phyloP scores from a whole-genome alignment of 2,797 vertebrate genomes.

The Varecia variegata region DNA sequence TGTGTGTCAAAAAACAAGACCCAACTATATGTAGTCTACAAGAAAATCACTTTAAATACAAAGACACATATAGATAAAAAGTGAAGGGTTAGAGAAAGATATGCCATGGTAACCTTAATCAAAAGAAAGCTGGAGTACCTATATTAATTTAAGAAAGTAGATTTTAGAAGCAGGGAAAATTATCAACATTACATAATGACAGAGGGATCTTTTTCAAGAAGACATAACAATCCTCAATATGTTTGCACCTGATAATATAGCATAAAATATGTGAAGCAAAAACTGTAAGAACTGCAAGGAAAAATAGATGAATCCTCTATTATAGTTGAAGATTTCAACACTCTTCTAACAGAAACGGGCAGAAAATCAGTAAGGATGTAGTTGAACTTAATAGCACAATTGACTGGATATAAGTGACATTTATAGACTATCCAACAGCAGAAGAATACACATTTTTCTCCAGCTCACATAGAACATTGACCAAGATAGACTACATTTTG shows the following conservation, averaged over 20 bases:
- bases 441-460: not conserved
- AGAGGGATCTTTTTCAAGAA: not conserved
- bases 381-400: not conserved
- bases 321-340: not conserved
- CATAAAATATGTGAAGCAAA: not conserved
- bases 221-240: not conserved
- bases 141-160: not conserved
- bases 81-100: not conserved
- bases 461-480: not conserved
- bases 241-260: not conserved
- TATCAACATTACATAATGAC: not conserved
- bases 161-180: not conserved
- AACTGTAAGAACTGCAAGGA: not conserved
- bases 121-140: not conserved
- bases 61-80: not conserved
- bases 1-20: not conserved
- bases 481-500: not conserved
- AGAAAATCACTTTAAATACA: not conserved
- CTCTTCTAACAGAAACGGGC: not conserved
- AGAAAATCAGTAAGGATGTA: not conserved
- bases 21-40: not conserved
- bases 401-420: not conserved
- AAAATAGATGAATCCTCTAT: not conserved
- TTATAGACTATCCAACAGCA: not conserved
- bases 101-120: not conserved